Conservation (phyloP, 2,888 invertebrate genomes). For the Drosophila mayaguana region DNA sequence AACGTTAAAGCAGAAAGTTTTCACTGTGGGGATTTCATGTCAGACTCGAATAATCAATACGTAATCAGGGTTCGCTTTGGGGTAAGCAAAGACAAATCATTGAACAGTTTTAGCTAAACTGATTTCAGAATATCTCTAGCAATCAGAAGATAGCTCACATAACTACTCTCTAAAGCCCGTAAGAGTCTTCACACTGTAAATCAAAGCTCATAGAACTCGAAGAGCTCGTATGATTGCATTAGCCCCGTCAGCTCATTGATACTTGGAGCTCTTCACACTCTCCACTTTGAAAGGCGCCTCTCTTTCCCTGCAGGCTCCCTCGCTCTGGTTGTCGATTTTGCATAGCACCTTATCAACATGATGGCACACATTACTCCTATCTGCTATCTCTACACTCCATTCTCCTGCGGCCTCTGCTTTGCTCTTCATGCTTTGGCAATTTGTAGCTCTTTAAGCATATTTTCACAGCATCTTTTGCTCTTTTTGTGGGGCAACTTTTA, state of each 20-base stretch:
- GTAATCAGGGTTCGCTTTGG: not conserved
- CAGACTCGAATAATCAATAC: not conserved
- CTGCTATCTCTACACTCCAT: conserved; percentile 37
- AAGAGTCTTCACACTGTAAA: not conserved
- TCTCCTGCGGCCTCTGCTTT: not conserved
- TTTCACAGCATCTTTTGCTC: conserved; percentile 47
- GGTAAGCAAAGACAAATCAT: not conserved
- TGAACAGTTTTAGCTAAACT: not conserved
- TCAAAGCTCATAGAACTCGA: not conserved
- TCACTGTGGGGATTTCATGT: not conserved
- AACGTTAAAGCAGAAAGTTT: not conserved
- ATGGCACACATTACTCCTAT: conserved; percentile 47
- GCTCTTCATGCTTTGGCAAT: conserved; percentile 28
- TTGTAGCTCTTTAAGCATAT: conserved; percentile 56
- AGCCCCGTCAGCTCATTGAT: conserved; percentile 32
- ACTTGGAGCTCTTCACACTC: not conserved
- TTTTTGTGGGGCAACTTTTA: conserved; percentile 40
- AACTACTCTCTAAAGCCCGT: not conserved
- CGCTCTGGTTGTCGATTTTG: conserved; percentile 27
- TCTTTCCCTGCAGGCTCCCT: conserved; percentile 14
- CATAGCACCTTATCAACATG: conserved; percentile 51
- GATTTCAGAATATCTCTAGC: not conserved
- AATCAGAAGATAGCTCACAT: not conserved
- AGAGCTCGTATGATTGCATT: not conserved
- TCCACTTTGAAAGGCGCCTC: not conserved